Evolutionary conservation across 2,113 vertebrate species (phyloP), one percentile per base, ranked within the genome.

Genomic region (Phrynosoma blainvillii): DNA sequence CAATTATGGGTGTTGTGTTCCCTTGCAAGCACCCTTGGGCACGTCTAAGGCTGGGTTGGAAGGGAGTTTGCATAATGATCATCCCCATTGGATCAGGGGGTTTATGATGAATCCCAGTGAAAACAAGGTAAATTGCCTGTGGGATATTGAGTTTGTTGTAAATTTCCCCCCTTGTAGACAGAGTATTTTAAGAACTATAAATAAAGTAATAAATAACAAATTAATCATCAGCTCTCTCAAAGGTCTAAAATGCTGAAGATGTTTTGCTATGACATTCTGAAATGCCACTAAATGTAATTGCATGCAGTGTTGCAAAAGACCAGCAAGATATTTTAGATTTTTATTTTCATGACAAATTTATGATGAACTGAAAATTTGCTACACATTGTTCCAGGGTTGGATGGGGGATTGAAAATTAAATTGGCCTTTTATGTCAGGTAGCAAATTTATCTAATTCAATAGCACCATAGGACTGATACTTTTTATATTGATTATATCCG

Each of bases 401-500:
- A 14, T 25, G 13, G 12, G 5, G 40, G 40, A 40, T 0, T 56
- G 27, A 90, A 89, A 90, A 87, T 16, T 88, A 23, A 42, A 52
- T 18, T 87, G 27, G 20, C 79, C 3, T 90, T 93, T 91, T 42
- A 10, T 62, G 30, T 3, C 2, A 16, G 12, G 86, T 88, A 84
- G 14, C 5, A 77, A 82, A 18, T 89, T 89, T 82, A 86, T 89
- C 80, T 77, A 77, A 73, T 89, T 89, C 84, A 86, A 70, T 82
- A 86, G 59, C 47, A 82, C 86, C 84, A 5, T 3, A 82, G 18
- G 36, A 70, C 66, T 85, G 18, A 9, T 90, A 89, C 82, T 27
- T 88, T 88, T 87, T 40, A 27, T 82, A 30, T 5, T 88, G 71
- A 81, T 85, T 81, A 77, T 87, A 62, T 62, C 59, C 14, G 16